Percentiles rank a stretch among this genome's conserved stretches.
Conservation (phyloP, 2,113 vertebrate species). For the Macrotus californicus region DNA sequence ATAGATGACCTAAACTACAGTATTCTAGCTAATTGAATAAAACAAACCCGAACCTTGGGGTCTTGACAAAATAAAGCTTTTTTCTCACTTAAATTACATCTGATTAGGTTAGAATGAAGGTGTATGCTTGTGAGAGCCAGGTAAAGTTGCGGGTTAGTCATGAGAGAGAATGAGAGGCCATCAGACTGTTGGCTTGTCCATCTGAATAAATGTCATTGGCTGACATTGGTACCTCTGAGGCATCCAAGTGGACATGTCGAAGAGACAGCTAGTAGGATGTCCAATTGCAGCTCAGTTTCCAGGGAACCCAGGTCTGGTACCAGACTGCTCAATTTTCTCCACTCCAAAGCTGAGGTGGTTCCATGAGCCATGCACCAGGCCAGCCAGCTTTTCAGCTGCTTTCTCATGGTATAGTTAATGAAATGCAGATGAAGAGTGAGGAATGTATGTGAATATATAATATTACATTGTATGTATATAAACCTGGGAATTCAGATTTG, state of each 20-base stretch:
- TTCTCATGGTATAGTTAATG: not conserved
- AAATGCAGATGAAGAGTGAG: not conserved
- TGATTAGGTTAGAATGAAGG: not conserved
- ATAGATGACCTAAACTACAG: not conserved
- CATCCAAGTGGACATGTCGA: not conserved
- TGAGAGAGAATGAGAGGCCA: not conserved
- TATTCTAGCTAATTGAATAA: not conserved
- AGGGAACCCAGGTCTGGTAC: not conserved
- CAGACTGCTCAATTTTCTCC: not conserved
- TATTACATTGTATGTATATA: not conserved
- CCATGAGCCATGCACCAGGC: not conserved
- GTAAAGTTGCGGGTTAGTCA: not conserved
- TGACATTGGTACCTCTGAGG: not conserved
- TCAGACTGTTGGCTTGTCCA: not conserved
- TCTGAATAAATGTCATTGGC: not conserved
- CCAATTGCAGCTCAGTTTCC: not conserved
- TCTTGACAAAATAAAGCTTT: not conserved
- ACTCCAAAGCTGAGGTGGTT: not conserved
- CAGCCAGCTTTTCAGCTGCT: not conserved
- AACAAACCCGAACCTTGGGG: not conserved
- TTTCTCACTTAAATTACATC: not conserved
- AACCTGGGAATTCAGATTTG: not conserved
- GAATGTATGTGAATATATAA: not conserved
- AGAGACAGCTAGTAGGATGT: not conserved
- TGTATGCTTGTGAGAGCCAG: not conserved